Evolutionary conservation across 2,113 vertebrate species (phyloP).

Genomic region (Engystomops pustulosus): DNA sequence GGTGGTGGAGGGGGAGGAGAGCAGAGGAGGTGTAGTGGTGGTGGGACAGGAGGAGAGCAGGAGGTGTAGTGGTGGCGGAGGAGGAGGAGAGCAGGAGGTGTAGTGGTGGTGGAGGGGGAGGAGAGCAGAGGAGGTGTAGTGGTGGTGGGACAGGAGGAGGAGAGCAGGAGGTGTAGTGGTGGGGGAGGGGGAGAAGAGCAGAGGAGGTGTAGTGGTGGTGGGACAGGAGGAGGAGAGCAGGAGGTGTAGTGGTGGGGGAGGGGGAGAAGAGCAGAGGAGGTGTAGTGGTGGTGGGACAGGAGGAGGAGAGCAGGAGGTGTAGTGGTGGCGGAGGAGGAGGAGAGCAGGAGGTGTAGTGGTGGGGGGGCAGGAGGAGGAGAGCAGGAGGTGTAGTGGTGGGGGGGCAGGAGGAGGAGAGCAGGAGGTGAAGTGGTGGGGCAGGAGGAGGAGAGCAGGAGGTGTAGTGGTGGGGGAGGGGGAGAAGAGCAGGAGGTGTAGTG

Average conservation of each 20-base stretch:
- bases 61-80: not conserved
- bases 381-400: too few relatives aligned
- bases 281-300: too few relatives aligned
- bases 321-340: too few relatives aligned
- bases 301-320: too few relatives aligned
- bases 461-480: not conserved
- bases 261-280: not conserved
- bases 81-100: not conserved
- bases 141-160: too few relatives aligned
- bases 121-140: not conserved
- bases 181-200: not conserved
- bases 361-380: too few relatives aligned
- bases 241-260: not conserved
- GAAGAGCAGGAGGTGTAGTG: too few relatives aligned
- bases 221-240: not conserved
- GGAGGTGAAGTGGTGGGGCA: not conserved
- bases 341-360: too few relatives aligned
- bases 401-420: not conserved
- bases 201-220: not conserved
- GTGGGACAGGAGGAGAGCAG: not conserved
- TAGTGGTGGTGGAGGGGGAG: not conserved
- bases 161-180: not conserved
- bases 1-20: not conserved
- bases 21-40: too few relatives aligned
- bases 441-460: not conserved